Evolutionary conservation across 2,888 invertebrate genomes (phyloP).

Genomic region (Rotaria magnacalcarata): DNA sequence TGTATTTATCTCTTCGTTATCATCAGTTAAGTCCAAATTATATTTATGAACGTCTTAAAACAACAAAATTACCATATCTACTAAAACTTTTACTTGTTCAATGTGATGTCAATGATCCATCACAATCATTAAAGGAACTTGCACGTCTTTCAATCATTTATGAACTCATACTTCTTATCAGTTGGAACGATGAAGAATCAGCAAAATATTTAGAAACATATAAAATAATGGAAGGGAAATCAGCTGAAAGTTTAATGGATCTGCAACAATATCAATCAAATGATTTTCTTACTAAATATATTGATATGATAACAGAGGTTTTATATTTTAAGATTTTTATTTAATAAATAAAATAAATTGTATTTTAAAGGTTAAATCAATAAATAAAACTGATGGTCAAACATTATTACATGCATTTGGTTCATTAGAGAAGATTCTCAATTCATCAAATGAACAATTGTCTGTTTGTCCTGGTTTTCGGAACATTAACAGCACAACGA

Average conservation of each 20-base stretch:
- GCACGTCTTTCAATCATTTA: slow-evolving; percentile 84
- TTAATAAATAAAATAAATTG: too few relatives aligned
- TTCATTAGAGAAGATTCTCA: slow-evolving; percentile 49
- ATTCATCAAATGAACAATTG: slow-evolving; percentile 70
- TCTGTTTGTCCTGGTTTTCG: slow-evolving; percentile 83
- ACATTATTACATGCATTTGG: slow-evolving; percentile 78
- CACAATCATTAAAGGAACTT: slow-evolving; percentile 76
- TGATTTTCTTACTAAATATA: slow-evolving; percentile 6
- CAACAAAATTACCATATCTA: too few relatives aligned
- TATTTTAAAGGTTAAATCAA: slow-evolving; percentile 66
- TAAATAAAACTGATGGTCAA: slow-evolving; percentile 89
- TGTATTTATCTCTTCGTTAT: slow-evolving; percentile 58
- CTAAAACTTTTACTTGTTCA: too few relatives aligned
- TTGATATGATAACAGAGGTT: too few relatives aligned
- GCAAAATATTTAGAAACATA: slow-evolving; percentile 89
- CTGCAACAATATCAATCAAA: neutral
- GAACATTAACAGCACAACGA: slow-evolving; percentile 70
- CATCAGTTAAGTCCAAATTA: slow-evolving; percentile 72
- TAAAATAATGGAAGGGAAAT: slow-evolving; percentile 87
- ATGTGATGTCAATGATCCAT: too few relatives aligned
- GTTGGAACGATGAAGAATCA: slow-evolving; percentile 83
- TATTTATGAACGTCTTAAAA: slow-evolving; percentile 82
- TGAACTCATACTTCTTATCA: slow-evolving; percentile 83
- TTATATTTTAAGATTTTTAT: too few relatives aligned
- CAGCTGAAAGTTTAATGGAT: slow-evolving; percentile 84